Percentiles rank a stretch among this genome's conserved stretches.
phyloP scores from a whole-genome alignment of 2,797 vertebrate species.

The Tapera naevia region DNA sequence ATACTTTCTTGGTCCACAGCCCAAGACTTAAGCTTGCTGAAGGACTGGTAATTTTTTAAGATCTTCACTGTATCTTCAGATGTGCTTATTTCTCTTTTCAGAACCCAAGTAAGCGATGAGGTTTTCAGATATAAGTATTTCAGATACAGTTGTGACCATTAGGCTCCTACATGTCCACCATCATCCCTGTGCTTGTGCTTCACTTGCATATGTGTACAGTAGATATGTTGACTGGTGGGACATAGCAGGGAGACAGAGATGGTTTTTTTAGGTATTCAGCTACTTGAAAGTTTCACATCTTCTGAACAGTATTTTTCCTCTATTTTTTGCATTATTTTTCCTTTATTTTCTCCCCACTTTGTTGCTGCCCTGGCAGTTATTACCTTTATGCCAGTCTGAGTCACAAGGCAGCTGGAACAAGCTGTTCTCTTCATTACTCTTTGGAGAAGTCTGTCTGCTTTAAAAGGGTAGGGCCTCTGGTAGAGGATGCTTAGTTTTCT shows the following conservation, averaged over 20 bases:
- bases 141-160: not conserved
- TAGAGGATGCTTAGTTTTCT: not conserved
- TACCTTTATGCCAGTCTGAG: not conserved
- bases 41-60: not conserved
- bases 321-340: not conserved
- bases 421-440: not conserved
- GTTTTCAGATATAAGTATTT: not conserved
- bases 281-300: not conserved
- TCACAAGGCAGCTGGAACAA: not conserved
- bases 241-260: not conserved
- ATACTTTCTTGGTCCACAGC: not conserved
- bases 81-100: not conserved
- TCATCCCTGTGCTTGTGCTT: not conserved
- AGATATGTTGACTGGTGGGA: not conserved
- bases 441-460: not conserved
- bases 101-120: not conserved
- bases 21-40: not conserved
- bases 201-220: not conserved
- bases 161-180: not conserved
- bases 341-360: not conserved
- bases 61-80: not conserved
- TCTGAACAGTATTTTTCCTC: not conserved
- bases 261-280: too few species aligned
- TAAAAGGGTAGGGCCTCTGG: not conserved
- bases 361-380: not conserved